Evolutionary conservation across 2,888 invertebrate genomes (phyloP).

Genomic region (Diarsia mendica): DNA sequence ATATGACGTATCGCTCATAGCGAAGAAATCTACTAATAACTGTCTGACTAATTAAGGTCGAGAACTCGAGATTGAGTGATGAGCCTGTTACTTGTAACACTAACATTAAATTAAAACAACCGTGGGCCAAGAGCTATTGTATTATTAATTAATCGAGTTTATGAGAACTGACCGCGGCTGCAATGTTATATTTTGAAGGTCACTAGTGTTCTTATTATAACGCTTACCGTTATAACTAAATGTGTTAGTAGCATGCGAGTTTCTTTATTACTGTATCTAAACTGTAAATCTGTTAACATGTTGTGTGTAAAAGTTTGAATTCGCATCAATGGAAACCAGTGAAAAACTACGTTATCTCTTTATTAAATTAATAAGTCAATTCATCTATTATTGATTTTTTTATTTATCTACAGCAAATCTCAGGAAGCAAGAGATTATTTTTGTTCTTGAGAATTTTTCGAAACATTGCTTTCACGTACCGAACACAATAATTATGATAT

Average conservation of each 20-base stretch:
- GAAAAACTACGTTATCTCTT: background rate
- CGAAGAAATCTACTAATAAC: background rate
- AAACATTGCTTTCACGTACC: background rate
- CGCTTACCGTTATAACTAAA: slow-evolving; percentile 55
- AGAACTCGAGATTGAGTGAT: slow-evolving; percentile 14
- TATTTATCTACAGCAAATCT: too few species aligned
- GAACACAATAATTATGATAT: slow-evolving; percentile 6
- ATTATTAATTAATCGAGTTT: slow-evolving; percentile 40
- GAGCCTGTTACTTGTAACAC: slow-evolving; percentile 15
- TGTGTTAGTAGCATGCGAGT: slow-evolving; percentile 63
- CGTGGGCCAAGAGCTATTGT: slow-evolving; percentile 19
- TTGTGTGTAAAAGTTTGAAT: slow-evolving; percentile 16
- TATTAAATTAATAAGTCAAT: background rate
- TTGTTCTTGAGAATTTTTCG: background rate
- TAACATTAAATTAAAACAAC: slow-evolving; percentile 34
- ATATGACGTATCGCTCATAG: background rate
- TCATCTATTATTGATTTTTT: background rate
- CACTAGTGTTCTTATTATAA: slow-evolving; percentile 61
- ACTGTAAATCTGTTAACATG: slow-evolving; percentile 35
- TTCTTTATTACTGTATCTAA: slow-evolving; percentile 22
- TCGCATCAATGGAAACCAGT: background rate
- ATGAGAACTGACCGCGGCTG: slow-evolving; percentile 52
- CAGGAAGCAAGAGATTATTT: background rate
- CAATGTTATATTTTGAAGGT: slow-evolving; percentile 66
- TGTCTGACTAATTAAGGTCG: slow-evolving; percentile 13